Conservation (phyloP, 2,113 vertebrate species). For the Lates calcarifer region DNA sequence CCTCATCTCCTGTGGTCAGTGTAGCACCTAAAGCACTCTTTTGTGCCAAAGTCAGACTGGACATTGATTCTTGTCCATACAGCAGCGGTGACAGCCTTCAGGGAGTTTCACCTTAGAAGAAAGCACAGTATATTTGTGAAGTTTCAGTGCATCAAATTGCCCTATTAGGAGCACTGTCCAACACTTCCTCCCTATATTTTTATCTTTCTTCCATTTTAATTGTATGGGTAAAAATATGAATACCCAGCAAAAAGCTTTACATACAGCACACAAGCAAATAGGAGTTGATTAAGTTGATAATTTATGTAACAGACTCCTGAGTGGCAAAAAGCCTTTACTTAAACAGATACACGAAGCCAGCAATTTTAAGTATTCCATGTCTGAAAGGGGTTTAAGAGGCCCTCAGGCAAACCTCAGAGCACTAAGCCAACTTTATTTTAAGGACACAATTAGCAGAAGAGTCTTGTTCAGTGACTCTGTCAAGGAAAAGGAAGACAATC, state of each 20-base stretch:
- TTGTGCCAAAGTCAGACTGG: constrained; percentile 36
- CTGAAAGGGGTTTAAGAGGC: neutral
- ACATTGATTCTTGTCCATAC: constrained; percentile 31
- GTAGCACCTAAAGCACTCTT: constrained; percentile 21
- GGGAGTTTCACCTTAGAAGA: no score
- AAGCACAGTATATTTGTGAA: no score
- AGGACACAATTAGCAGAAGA: constrained; percentile 10
- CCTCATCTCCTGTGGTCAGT: constrained; percentile 35
- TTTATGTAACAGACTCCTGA: neutral
- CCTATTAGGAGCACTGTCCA: no score
- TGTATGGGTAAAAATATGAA: no score
- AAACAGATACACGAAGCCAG: neutral
- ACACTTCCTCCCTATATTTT: no score
- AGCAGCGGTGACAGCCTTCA: neutral
- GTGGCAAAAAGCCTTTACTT: neutral
- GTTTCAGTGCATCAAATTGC: no score
- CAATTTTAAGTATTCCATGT: neutral
- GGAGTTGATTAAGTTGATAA: no score
- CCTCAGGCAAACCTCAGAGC: neutral
- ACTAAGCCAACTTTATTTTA: constrained; percentile 14
- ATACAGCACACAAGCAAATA: no score
- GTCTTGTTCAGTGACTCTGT: neutral
- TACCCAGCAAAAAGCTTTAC: no score
- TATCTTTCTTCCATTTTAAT: no score
- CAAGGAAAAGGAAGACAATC: neutral